Base-by-base conservation (phyloP, 1,140 invertebrate genomes). In the Plutomurus gul region DNA sequence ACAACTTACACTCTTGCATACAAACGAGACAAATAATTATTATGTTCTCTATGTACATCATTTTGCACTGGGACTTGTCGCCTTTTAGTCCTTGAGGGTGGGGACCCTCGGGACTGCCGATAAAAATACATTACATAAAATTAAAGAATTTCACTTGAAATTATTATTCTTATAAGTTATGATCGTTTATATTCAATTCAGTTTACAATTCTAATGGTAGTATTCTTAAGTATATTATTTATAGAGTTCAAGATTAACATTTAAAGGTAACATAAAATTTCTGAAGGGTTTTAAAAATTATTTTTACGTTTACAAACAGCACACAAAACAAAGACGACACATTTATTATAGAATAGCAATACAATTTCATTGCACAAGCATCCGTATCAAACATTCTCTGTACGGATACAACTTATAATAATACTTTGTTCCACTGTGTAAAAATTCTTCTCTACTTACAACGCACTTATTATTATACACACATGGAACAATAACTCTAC, bases 21-120 rank as follows among this genome's bases (percentile, higher is more conserved):
- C 2, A 13, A 8, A 1, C n/a, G n/a, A 3, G n/a, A n/a, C n/a
- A 13, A 43, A 43, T n/a, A 43, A 10, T 13, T 8, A 43, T 43
- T 13, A 43, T 13, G 10, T 43, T 13, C n/a, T 43, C 39, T 65
- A 65, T 65, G 56, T 65, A 65, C 56, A 65, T 65, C 56, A 65
- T 65, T 65, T 65, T 65, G 56, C 56, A 65, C 56, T 65, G 56
- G 56, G 56, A 65, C 56, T 36, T 65, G 56, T 65, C 56, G 56
- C 56, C 56, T 65, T n/a, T n/a, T 33, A 65, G 56, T 65, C 56
- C 36, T 36, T 27, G 56, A 30, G 56, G n/a, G n/a, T n/a, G n/a
- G 30, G 27, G n/a, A 65, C 56, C 56, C 56, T 33, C 16, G 18
- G 36, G 56, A 65, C 56, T 65, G 27, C 56, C 56, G 56, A 65